Evolutionary conservation across 2,888 invertebrate species (phyloP).

Genomic region (Eristalis pertinax): DNA sequence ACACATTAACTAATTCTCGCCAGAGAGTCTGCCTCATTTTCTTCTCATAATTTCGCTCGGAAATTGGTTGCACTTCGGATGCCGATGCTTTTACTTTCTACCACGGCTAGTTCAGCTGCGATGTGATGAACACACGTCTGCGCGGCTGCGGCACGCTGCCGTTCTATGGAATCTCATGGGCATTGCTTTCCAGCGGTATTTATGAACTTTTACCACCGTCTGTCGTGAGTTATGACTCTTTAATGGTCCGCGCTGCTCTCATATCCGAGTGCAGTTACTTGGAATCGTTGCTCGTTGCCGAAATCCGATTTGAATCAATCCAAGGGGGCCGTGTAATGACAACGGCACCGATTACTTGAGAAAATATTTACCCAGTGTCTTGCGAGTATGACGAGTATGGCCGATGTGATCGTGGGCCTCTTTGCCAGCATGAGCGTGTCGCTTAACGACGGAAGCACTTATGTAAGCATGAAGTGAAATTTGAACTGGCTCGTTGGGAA

Average conservation of each 20-base stretch:
- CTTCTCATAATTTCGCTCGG: conserved; percentile 45
- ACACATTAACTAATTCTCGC: conserved; percentile 48
- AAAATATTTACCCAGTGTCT: conserved; percentile 24
- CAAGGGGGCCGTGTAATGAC: conserved; percentile 6
- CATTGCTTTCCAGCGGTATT: neutral
- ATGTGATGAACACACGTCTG: conserved; percentile 4
- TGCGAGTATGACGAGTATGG: neutral
- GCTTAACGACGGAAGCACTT: neutral
- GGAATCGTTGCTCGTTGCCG: neutral
- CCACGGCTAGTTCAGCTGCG: conserved; percentile 11
- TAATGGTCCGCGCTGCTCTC: conserved; percentile 16
- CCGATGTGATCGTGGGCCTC: neutral
- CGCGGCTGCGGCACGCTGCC: neutral
- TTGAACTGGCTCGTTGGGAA: neutral
- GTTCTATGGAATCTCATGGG: conserved; percentile 2
- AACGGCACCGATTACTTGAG: conserved; percentile 4
- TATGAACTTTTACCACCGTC: conserved; percentile 32
- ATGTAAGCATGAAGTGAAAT: neutral
- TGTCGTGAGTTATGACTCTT: conserved; percentile 38
- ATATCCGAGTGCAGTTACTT: neutral
- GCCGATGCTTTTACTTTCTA: conserved; percentile 52
- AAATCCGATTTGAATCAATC: conserved; percentile 21
- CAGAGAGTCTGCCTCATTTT: neutral
- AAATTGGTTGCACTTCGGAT: conserved; percentile 37
- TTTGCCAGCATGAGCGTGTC: neutral